phyloP scores from a whole-genome alignment of 2,113 vertebrate species.

The Pseudonaja textilis region DNA sequence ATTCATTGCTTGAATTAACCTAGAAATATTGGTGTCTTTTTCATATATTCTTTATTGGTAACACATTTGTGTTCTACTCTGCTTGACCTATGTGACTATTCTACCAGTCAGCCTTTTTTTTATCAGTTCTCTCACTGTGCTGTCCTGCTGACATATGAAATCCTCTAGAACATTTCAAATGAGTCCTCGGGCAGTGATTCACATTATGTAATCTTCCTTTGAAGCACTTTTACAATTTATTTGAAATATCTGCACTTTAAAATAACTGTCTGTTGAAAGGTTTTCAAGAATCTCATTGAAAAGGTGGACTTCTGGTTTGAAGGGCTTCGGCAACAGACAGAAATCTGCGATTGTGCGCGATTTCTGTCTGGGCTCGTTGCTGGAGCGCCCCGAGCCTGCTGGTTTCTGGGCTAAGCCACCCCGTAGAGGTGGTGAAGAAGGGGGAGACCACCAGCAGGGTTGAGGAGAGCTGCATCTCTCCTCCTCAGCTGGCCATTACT shows the following conservation, averaged over 20 bases:
- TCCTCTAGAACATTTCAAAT: not conserved
- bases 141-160: not conserved
- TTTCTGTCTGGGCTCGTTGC: too few relatives aligned
- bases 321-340: too few relatives aligned
- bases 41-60: not conserved
- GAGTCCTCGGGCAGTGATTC: not conserved
- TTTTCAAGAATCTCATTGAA: not conserved
- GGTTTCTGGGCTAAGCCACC: too few relatives aligned
- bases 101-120: not conserved
- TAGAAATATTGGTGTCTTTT: not conserved
- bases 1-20: not conserved
- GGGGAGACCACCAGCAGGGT: too few relatives aligned
- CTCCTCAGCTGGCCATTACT: too few relatives aligned
- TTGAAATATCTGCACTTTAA: slow-evolving; percentile 1
- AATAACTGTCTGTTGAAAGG: not conserved
- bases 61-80: not conserved
- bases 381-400: too few relatives aligned
- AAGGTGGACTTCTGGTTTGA: too few relatives aligned
- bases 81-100: not conserved
- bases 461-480: too few relatives aligned
- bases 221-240: not conserved
- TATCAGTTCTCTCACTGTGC: not conserved
- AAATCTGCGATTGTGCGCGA: too few relatives aligned
- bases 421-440: too few relatives aligned
- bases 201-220: not conserved